Evolutionary conservation across 2,113 vertebrate genomes (phyloP).

Genomic region (Brachypteracias leptosomus): DNA sequence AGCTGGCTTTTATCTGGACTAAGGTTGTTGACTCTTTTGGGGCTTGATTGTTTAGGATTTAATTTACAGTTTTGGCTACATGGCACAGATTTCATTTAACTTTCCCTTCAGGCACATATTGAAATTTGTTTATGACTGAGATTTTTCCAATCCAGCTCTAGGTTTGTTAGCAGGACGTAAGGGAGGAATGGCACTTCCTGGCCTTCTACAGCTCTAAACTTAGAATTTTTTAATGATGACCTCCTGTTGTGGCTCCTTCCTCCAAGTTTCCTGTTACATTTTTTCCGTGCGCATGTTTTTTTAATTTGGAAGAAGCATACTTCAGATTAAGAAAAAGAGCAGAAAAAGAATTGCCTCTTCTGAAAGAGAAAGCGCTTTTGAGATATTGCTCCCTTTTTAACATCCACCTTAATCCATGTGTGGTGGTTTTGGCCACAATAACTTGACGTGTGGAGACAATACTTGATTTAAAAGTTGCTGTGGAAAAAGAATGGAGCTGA

Average conservation of each 20-base stretch:
- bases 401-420: background rate
- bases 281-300: conserved; percentile 24
- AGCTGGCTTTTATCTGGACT: conserved; percentile 5
- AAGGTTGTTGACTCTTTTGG: background rate
- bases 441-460: background rate
- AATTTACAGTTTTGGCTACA: background rate
- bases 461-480: background rate
- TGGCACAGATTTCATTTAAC: background rate
- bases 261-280: conserved; percentile 5
- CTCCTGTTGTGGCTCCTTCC: conserved; percentile 6
- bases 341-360: background rate
- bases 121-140: background rate
- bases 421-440: background rate
- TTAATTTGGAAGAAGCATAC: background rate
- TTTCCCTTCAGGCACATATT: background rate
- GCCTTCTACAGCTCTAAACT: background rate
- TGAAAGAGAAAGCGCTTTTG: background rate
- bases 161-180: background rate
- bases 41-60: background rate
- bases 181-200: background rate
- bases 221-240: conserved; percentile 13
- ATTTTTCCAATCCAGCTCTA: background rate
- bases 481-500: background rate
- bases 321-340: background rate
- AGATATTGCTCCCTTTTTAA: background rate